Base-by-base conservation (phyloP, 2,888 invertebrate species). In the Eupithecia insigniata region DNA sequence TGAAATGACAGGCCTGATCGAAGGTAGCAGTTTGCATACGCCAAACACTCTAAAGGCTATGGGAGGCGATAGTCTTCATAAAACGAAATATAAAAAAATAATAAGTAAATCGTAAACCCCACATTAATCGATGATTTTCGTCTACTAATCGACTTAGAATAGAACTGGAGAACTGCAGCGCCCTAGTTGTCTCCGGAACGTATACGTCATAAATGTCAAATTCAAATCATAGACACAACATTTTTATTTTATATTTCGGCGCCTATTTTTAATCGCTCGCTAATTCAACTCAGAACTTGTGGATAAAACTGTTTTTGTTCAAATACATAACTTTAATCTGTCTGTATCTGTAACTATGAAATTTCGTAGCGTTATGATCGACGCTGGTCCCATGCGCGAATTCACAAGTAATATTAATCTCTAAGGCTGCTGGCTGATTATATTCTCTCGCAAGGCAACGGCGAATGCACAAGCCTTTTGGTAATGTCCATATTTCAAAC, bases 311-410 rank as follows among this genome's bases (percentile, higher is more conserved):
- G n/a, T n/a, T n/a, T n/a, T n/a, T n/a, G n/a, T n/a, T n/a, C n/a
- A n/a, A n/a, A n/a, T n/a, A n/a, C n/a, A n/a, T n/a, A n/a, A n/a
- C n/a, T n/a, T n/a, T n/a, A n/a, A n/a, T n/a, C n/a, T n/a, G n/a
- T n/a, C n/a, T n/a, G n/a, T n/a, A n/a, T 22, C 26, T 39, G 16
- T 22, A 14, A 69, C 5, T 76, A 97, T 97, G 97, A 96, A 96
- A 83, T 97, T 97, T 84, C 93, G 96, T 66, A 96, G 96, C 55
- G 93, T 96, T 82, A 96, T 97, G 95, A 92, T 95, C 65, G 96
- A 97, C 83, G 85, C 95, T 26, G 91, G 93, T 10, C 95, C 96
- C 16, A 96, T 97, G 96, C 93, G 95, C 80, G 96, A 97, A 84
- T 96, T 97, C 84, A 95, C 96, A 87, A 96, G 97, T 97, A 93